These are phyloP conservation scores for Folsomia candida DNA, from an alignment of 2,888 invertebrate species.

Conservation along the genomic window DNA sequence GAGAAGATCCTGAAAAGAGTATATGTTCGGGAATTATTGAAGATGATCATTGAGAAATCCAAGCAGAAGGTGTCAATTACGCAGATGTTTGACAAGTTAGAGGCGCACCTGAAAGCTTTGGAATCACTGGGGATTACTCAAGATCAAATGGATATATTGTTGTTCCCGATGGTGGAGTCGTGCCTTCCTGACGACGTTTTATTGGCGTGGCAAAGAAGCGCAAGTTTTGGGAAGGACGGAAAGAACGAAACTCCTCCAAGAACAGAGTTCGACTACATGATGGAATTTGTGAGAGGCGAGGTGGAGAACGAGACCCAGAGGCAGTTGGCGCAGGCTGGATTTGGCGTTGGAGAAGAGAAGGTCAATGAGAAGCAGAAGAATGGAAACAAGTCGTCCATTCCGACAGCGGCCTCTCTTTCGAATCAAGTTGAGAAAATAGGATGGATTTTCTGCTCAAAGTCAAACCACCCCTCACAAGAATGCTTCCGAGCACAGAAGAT, in stretches of 20 bases:
- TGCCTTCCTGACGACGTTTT: constrained; percentile 30
- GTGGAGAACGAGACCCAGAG: constrained; percentile 2
- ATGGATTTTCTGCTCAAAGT: no score
- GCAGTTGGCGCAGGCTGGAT: not conserved
- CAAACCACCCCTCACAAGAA: no score
- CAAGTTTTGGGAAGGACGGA: not conserved
- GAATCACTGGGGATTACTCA: constrained; percentile 24
- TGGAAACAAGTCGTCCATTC: not conserved
- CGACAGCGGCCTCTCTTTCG: not conserved
- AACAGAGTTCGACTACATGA: constrained; percentile 6
- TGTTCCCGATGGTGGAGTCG: no score
- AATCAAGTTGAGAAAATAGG: not conserved
- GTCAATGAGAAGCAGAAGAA: not conserved
- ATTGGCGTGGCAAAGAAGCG: constrained; percentile 19
- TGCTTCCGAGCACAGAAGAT: no score
- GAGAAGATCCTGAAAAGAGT: constrained; percentile 14
- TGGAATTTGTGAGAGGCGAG: constrained; percentile 1
- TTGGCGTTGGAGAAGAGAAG: not conserved
- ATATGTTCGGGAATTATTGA: constrained; percentile 19
- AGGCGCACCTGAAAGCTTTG: constrained; percentile 18
- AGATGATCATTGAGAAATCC: constrained; percentile 23
- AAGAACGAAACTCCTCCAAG: not conserved
- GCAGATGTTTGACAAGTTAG: constrained; percentile 14
- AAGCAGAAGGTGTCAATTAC: constrained; percentile 12
- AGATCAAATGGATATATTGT: constrained; percentile 19